Conservation (phyloP, 2,888 invertebrate species). For the Lepeophtheirus nordmannii region DNA sequence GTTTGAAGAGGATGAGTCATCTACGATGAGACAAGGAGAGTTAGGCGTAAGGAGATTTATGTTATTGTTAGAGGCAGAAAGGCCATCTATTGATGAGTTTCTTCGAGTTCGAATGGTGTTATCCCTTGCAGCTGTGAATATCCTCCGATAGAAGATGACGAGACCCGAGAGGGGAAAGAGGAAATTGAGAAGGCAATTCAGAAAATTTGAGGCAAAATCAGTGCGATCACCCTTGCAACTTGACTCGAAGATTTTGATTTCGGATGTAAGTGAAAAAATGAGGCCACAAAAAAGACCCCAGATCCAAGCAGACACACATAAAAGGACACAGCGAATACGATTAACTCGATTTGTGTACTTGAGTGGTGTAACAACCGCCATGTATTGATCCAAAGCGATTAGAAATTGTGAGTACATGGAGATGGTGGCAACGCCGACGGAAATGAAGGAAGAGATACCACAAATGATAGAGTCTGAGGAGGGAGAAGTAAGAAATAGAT, state of each 20-base stretch:
- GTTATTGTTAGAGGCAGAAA: neutral
- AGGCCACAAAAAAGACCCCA: neutral
- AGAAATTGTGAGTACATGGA: slow-evolving; percentile 18
- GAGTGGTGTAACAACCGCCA: slow-evolving; percentile 19
- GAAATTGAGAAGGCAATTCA: neutral
- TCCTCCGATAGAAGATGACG: slow-evolving; percentile 1
- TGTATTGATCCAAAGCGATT: slow-evolving; percentile 14
- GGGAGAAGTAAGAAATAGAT: neutral
- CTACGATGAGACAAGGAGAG: neutral
- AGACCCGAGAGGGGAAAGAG: slow-evolving; percentile 3
- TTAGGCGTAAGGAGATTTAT: neutral
- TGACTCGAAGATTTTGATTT: neutral
- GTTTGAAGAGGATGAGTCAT: neutral
- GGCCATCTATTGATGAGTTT: slow-evolving; percentile 4
- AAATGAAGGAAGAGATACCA: neutral
- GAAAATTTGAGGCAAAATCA: neutral
- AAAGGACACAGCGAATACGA: neutral
- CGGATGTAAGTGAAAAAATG: neutral
- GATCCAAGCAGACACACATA: slow-evolving; percentile 5
- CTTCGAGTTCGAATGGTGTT: slow-evolving; percentile 13
- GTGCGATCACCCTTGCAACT: neutral
- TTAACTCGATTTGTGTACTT: slow-evolving; percentile 9
- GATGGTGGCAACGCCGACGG: neutral
- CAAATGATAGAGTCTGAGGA: neutral
- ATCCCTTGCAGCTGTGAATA: slow-evolving; percentile 15